These are phyloP conservation scores for Botia kubotai DNA, from an alignment of 2,797 vertebrate genomes.

Conservation along the genomic window DNA sequence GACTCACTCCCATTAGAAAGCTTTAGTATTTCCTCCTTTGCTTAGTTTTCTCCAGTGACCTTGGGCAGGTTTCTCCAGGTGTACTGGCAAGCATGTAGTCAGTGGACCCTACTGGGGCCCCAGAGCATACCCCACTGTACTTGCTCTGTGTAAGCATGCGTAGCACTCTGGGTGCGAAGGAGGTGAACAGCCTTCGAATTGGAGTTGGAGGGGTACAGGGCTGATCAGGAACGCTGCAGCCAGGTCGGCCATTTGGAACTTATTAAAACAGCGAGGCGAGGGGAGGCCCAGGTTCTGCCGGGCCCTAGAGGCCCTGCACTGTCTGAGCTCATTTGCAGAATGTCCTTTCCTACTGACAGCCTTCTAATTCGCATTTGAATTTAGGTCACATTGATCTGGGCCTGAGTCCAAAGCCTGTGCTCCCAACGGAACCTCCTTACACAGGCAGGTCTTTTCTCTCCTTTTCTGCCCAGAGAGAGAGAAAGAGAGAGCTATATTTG, in stretches of 20 bases:
- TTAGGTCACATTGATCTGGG: conserved; percentile 83
- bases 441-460: conserved; percentile 58
- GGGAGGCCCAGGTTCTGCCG: conserved; percentile 64
- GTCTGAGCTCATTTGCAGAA: conserved; percentile 79
- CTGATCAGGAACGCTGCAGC: conserved; percentile 49
- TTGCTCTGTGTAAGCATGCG: not conserved
- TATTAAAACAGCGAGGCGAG: conserved; percentile 74
- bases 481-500: conserved; percentile 47
- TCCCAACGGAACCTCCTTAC: conserved; percentile 66
- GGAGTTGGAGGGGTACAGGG: conserved; percentile 53
- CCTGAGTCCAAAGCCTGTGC: conserved; percentile 70
- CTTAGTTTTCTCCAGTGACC: conserved; percentile 37
- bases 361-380: conserved; percentile 80
- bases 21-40: conserved; percentile 46
- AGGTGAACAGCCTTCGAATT: conserved; percentile 14
- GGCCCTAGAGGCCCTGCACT: conserved; percentile 63
- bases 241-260: conserved; percentile 78
- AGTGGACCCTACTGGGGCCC: not conserved
- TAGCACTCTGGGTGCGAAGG: conserved; percentile 15
- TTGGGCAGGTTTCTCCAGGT: conserved; percentile 50
- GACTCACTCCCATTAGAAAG: conserved; percentile 35
- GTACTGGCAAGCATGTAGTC: not conserved
- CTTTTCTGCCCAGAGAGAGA: conserved; percentile 34
- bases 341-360: conserved; percentile 77
- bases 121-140: not conserved